phyloP scores from a whole-genome alignment of 2,113 vertebrate species.

The Solea solea region DNA sequence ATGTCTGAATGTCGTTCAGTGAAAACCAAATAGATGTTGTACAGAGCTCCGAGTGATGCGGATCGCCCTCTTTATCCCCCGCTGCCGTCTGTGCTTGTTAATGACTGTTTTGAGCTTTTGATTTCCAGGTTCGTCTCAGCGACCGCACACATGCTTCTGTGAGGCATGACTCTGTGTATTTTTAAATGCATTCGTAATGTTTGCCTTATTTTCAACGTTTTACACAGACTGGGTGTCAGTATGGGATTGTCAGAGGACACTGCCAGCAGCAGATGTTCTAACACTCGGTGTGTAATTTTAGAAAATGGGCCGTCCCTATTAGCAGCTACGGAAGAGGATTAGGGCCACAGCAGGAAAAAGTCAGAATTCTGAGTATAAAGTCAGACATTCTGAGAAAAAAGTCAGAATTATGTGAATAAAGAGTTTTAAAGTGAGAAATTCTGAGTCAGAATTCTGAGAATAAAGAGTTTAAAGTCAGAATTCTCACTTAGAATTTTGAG shows the following conservation, averaged over 20 bases:
- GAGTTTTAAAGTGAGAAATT: too few relatives aligned
- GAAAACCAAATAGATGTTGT: constrained; percentile 78
- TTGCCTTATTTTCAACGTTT: constrained; percentile 42
- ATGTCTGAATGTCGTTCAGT: constrained; percentile 76
- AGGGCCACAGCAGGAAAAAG: too few relatives aligned
- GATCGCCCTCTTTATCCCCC: constrained; percentile 46
- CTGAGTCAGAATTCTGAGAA: too few relatives aligned
- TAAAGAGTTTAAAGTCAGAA: too few relatives aligned
- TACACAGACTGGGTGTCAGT: constrained; percentile 49
- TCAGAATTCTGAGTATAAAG: too few relatives aligned
- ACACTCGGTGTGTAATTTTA: constrained; percentile 59
- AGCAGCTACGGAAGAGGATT: neutral
- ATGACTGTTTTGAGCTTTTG: constrained; percentile 49
- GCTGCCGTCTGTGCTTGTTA: constrained; percentile 75
- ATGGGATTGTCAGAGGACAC: constrained; percentile 35
- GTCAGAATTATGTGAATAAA: too few relatives aligned
- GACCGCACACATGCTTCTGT: constrained; percentile 20
- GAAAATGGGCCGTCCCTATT: constrained; percentile 53
- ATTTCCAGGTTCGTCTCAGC: constrained; percentile 15
- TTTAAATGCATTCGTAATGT: constrained; percentile 41
- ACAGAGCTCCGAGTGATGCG: constrained; percentile 71
- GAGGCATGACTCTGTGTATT: constrained; percentile 26
- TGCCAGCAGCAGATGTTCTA: constrained; percentile 36
- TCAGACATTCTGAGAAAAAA: too few relatives aligned
- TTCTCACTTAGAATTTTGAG: too few relatives aligned